Evolutionary conservation across 2,888 invertebrate genomes (phyloP), one percentile per base, ranked within the genome.

Genomic region (Archaeoteleia sp.): DNA sequence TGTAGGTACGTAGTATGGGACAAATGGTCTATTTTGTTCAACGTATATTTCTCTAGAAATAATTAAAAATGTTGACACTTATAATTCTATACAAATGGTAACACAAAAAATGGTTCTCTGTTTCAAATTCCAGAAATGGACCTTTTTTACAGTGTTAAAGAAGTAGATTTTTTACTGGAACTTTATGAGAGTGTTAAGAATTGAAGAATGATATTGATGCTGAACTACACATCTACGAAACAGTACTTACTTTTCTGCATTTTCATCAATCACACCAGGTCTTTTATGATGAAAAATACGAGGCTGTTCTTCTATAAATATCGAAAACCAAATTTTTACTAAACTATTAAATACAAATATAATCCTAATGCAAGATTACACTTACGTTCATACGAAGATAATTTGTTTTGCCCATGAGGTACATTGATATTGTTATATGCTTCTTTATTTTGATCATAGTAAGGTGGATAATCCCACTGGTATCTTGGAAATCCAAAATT

Each of bases 281-380:
- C 75, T 78, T 49, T 82, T 83, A 29, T 81, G 82, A 58, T 79
- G 82, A 46, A 83, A 84, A 67, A 82, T 81, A 40, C 73, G 72
- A 1, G 80, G 73, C 30, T 80, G 78, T 40, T 81, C 80, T 63
- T 74, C 77, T 81, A 67, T 9, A 1, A 17, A 45, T 23, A 29
- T 17, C 9, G 20, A 35, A 23, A 34, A 13, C 1, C 8, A 15
- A 17, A 17, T 2, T 8, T 17, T 39, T 23, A 8, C 4, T 23
- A 34, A 53, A 1, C 13, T 15, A n/a, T n/a, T n/a, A n/a, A n/a
- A n/a, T n/a, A n/a, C n/a, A n/a, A n/a, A n/a, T n/a, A n/a, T n/a
- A n/a, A n/a, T n/a, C n/a, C n/a, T n/a, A n/a, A n/a, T n/a, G n/a
- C n/a, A n/a, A n/a, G n/a, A n/a, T n/a, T 43, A 12, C 7, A 35